Percentiles rank a stretch among this genome's conserved stretches.
phyloP scores from a whole-genome alignment of 2,797 vertebrate species.

The Euthynnus affinis region DNA sequence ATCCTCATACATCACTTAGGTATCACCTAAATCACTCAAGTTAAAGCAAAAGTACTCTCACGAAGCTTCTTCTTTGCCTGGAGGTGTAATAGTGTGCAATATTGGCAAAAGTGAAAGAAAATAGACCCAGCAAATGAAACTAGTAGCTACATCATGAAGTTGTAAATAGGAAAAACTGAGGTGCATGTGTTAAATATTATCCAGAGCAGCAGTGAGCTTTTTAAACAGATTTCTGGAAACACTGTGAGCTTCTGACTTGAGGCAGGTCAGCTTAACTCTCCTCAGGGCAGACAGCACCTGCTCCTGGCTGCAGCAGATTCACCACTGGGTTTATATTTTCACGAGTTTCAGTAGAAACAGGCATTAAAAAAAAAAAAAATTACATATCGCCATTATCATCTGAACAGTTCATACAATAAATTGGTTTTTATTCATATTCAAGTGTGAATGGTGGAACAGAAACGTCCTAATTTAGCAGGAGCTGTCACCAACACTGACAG shows the following conservation, averaged over 20 bases:
- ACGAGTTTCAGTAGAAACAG: not conserved
- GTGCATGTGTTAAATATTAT: not conserved
- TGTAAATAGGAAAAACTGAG: not conserved
- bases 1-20: not conserved
- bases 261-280: not conserved
- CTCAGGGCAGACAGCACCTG: conserved; percentile 30
- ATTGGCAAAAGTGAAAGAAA: conserved; percentile 2
- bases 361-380: not conserved
- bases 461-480: conserved; percentile 42
- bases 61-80: not conserved
- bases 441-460: conserved; percentile 37
- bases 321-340: conserved; percentile 5
- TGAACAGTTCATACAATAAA: conserved; percentile 31
- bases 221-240: not conserved
- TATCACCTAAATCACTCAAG: not conserved
- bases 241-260: conserved; percentile 7
- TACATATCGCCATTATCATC: not conserved
- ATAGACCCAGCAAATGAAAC: not conserved
- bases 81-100: not conserved
- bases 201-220: not conserved
- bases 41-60: not conserved
- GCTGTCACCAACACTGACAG: conserved; percentile 54
- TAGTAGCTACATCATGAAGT: not conserved
- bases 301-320: conserved; percentile 3
- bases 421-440: conserved; percentile 45